These are phyloP conservation scores for Thinocorus orbignyianus DNA, from an alignment of 2,113 vertebrate species.

Conservation along the genomic window DNA sequence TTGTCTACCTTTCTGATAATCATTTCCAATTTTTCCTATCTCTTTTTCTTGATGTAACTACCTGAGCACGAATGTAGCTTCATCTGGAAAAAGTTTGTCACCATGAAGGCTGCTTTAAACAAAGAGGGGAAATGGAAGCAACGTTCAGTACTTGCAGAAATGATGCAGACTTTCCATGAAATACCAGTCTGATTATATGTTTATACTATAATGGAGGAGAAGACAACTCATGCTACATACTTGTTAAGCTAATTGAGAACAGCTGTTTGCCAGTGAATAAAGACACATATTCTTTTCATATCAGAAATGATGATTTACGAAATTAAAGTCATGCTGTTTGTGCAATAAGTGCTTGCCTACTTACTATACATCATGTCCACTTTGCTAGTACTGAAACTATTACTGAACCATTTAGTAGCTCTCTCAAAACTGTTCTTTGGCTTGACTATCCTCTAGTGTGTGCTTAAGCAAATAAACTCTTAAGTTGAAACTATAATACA, in stretches of 20 bases:
- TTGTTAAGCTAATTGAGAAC: neutral
- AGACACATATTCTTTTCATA: neutral
- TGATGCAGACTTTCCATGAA: neutral
- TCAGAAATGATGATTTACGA: neutral
- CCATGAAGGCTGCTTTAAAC: rapidly evolving
- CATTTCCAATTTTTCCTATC: rapidly evolving
- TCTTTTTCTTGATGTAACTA: neutral
- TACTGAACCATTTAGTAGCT: neutral
- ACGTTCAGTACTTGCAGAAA: rapidly evolving
- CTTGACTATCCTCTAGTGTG: neutral
- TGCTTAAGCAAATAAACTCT: neutral
- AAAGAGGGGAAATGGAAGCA: neutral
- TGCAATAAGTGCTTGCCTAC: neutral
- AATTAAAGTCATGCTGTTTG: neutral
- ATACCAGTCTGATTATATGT: neutral
- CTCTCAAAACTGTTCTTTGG: neutral
- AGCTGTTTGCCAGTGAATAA: neutral
- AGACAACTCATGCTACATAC: neutral
- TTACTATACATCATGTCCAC: neutral
- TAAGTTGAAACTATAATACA: neutral
- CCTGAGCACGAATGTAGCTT: neutral
- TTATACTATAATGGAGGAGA: neutral
- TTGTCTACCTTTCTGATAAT: neutral
- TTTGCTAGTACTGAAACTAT: neutral
- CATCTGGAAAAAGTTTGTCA: neutral